Evolutionary conservation across 2,797 vertebrate genomes (phyloP), one percentile per base, ranked within the genome.

Genomic region (Lycodopsis pacificus): DNA sequence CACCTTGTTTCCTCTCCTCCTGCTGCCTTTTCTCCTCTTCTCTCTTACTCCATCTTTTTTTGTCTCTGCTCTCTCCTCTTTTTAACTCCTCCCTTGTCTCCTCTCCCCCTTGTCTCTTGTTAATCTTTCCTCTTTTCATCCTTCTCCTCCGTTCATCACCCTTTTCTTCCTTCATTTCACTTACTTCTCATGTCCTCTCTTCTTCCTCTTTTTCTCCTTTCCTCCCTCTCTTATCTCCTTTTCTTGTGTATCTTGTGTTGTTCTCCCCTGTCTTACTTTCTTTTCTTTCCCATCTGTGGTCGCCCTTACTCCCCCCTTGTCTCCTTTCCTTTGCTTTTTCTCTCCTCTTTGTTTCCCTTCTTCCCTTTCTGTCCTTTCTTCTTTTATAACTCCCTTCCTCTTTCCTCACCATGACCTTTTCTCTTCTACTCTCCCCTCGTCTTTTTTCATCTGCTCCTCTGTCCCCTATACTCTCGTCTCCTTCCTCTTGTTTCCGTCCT

Each of bases 401-500:
- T 32, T 56, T 4, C 30, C 12, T 48, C 8, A 40, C 3, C 12
- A 5, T 20, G 17, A 7, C 4, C 7, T 17, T 1, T n/a, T 5
- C 3, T 44, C 25, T 53, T 9, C 4, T 22, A 2, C 17, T 5
- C 13, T 32, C 6, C 20, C 13, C 32, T 42, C 22, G 5, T 54
- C 12, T 51, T 0, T 53, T 30, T 12, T 69, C 34, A 17, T 40
- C 10, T 1, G 9, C 3, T 30, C 40, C 13, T 44, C 14, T 30
- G 34, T 27, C 7, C n/a, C 1, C 4, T 5, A 12, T 36, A 40
- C 46, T 46, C 40, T 20, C 10, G 8, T 44, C 62, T 46, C 62
- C 9, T 48, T 14, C 1, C 2, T 32, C 7, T 13, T 15, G 3
- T 32, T 12, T 1, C 8, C 42, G 0, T 3, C 8, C 42, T 0